Evolutionary conservation across 2,113 vertebrate genomes (phyloP), one percentile per base, ranked within the genome.

Genomic region (Saccopteryx leptura): DNA sequence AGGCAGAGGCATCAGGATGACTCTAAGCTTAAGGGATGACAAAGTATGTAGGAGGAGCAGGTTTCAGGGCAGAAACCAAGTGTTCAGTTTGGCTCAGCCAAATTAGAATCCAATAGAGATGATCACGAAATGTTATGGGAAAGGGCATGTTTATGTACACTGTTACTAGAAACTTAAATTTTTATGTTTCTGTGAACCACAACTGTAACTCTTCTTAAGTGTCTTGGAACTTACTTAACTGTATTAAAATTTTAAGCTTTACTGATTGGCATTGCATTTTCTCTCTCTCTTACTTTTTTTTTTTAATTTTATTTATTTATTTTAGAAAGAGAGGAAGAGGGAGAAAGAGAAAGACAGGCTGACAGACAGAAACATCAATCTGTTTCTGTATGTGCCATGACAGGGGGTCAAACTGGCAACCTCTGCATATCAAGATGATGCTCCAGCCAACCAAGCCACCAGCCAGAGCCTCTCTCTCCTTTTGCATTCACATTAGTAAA

Each of bases 141-240:
- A 56, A 85, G 65, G 95, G 46, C 84, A 93, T 15, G 72, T 75
- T 89, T 93, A 48, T 46, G 61, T 83, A 19, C 24, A 60, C 1
- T 85, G 56, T 71, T 72, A 82, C 82, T 58, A 31, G 39, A 28
- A 28, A n/a, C 58, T 63, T 90, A 58, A 76, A 85, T 71, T 76
- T 90, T 39, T 24, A 54, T 93, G 24, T 80, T 83, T 66, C 54
- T 78, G 6, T 87, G 3, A 58, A 95, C 19, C 58, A 89, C 24
- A 74, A 50, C 79, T 56, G 2, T 83, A 39, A 78, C 39, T 93
- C 28, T 94, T 71, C 19, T 39, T 79, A 63, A 79, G 72, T 87
- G 88, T 88, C 61, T 93, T 90, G 88, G 9, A 83, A 76, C 96
- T 93, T 79, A 21, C 82, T 96, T 11, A 84, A 63, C 56, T 78